Evolutionary conservation across 2,797 vertebrate species (phyloP).

Genomic region (Poecilia gillii): DNA sequence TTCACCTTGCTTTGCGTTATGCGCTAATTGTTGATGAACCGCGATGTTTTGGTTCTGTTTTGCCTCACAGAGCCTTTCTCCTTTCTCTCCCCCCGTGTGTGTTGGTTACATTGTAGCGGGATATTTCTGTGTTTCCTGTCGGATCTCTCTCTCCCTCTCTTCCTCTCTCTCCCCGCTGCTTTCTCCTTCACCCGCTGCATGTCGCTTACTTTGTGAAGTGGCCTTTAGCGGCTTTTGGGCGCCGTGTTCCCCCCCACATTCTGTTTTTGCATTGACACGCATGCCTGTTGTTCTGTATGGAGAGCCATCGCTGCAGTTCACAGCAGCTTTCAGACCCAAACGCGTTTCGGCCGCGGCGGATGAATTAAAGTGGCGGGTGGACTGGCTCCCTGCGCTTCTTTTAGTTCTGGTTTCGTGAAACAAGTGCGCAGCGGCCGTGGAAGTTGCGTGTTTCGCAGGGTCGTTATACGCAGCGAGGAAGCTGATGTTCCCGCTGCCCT

Average conservation of each 20-base stretch:
- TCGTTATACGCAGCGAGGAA: not conserved
- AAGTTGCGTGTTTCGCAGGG: conserved; percentile 48
- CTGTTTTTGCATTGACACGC: conserved; percentile 27
- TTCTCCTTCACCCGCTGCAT: not conserved
- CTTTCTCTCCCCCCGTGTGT: not conserved
- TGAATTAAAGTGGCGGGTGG: conserved; percentile 6
- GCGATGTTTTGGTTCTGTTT: conserved; percentile 29
- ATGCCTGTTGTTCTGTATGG: conserved; percentile 1
- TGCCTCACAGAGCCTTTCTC: conserved; percentile 12
- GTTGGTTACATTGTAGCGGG: conserved; percentile 22
- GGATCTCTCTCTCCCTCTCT: not conserved
- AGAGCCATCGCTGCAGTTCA: conserved; percentile 24
- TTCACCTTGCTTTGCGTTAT: conserved; percentile 22
- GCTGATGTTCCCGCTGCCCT: conserved; percentile 8
- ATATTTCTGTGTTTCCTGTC: conserved; percentile 4
- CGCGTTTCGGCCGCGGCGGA: conserved; percentile 20
- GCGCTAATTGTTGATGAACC: conserved; percentile 19
- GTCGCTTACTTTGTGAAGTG: conserved; percentile 46
- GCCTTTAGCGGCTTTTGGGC: conserved; percentile 34
- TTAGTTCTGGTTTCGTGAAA: conserved; percentile 23
- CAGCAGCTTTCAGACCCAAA: not conserved
- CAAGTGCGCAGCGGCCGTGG: conserved; percentile 42
- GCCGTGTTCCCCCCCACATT: conserved; percentile 2
- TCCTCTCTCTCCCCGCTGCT: not conserved
- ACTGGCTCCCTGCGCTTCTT: not conserved